phyloP scores from a whole-genome alignment of 2,888 invertebrate species.

The Hypomecis atomaria region DNA sequence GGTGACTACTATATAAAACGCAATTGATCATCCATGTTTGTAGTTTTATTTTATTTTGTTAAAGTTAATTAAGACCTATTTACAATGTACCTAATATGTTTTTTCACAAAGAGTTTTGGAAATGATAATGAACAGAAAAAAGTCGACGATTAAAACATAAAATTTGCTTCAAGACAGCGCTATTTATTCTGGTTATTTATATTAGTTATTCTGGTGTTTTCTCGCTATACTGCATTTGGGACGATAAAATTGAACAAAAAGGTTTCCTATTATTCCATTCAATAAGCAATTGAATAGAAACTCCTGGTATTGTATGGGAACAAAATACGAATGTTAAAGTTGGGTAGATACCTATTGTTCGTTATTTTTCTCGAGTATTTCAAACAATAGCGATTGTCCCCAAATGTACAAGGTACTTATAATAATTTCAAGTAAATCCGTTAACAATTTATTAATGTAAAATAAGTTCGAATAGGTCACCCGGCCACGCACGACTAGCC shows the following conservation, averaged over 20 bases:
- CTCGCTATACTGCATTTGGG: conserved; percentile 4
- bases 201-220: neutral
- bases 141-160: too few species aligned
- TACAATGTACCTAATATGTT: too few species aligned
- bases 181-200: too few species aligned
- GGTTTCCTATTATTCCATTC: conserved; percentile 31
- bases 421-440: neutral
- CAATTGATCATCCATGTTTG: too few species aligned
- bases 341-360: conserved; percentile 12
- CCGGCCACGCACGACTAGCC: too few species aligned
- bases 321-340: conserved; percentile 11
- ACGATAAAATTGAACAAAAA: conserved; percentile 28
- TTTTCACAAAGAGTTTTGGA: too few species aligned
- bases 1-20: too few species aligned
- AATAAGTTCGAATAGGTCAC: too few species aligned
- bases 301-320: conserved; percentile 26
- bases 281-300: conserved; percentile 34
- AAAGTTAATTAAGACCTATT: too few species aligned
- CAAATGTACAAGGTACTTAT: neutral
- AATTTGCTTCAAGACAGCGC: neutral
- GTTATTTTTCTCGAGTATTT: conserved; percentile 5
- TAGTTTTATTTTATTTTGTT: too few species aligned
- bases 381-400: neutral
- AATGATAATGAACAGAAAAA: too few species aligned
- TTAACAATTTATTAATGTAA: too few species aligned